These are phyloP conservation scores for Ptiloglossa arizonensis DNA, from an alignment of 1,140 invertebrate species.

Conservation along the genomic window DNA sequence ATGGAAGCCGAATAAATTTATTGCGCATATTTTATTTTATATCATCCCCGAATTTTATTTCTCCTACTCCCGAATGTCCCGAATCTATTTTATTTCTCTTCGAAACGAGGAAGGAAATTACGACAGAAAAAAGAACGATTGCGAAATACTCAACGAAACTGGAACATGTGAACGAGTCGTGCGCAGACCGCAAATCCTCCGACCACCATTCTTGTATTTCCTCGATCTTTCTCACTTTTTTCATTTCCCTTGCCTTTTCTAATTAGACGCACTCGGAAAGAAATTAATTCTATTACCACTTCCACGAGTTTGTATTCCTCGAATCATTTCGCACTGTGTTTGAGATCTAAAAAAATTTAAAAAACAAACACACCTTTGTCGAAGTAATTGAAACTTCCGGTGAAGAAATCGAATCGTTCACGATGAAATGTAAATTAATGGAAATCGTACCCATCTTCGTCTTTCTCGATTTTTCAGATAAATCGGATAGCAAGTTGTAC, in stretches of 20 bases:
- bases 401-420: not conserved
- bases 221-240: not conserved
- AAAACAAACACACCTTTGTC: too few relatives aligned
- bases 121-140: not conserved
- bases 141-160: slow-evolving; percentile 26
- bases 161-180: slow-evolving; percentile 15
- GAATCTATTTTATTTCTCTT: not conserved
- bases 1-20: slow-evolving; percentile 32
- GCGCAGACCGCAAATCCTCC: not conserved
- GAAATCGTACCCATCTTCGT: not conserved
- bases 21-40: not conserved
- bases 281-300: not conserved
- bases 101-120: not conserved
- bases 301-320: too few relatives aligned
- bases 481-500: too few relatives aligned
- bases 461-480: not conserved
- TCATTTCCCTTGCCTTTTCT: not conserved
- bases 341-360: not conserved
- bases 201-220: not conserved
- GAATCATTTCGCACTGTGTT: too few relatives aligned
- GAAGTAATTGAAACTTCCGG: not conserved
- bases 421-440: too few relatives aligned
- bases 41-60: not conserved
- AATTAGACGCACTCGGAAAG: not conserved
- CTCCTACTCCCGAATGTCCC: too few relatives aligned